Conservation (phyloP, 2,797 vertebrate species). For the Eulemur coronatus region DNA sequence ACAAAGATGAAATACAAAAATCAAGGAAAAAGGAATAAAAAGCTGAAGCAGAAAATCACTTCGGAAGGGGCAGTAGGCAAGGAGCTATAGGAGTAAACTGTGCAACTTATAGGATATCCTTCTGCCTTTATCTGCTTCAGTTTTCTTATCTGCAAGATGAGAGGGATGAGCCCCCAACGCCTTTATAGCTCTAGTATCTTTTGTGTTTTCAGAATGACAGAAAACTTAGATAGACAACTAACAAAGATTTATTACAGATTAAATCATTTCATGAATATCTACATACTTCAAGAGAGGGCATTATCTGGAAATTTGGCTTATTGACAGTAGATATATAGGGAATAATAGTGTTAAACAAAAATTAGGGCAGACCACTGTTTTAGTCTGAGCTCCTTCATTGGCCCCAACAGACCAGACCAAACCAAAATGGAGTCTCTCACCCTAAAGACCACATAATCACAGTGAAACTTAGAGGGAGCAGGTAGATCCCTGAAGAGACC, state of each 20-base stretch:
- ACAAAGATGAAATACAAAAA: not conserved
- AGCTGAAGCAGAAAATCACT: not conserved
- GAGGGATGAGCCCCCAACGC: not conserved
- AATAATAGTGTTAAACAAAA: not conserved
- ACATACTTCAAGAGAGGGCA: not conserved
- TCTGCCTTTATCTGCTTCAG: not conserved
- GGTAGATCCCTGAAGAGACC: not conserved
- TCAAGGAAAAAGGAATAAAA: not conserved
- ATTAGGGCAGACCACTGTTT: not conserved
- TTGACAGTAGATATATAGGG: not conserved
- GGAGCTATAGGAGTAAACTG: not conserved
- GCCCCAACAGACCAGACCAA: not conserved
- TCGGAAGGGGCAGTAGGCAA: not conserved
- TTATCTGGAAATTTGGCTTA: not conserved
- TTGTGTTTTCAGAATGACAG: not conserved
- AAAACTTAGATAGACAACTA: not conserved
- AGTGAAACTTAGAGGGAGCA: not conserved
- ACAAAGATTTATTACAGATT: not conserved
- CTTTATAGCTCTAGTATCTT: not conserved
- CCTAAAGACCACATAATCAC: not conserved
- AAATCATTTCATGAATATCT: not conserved
- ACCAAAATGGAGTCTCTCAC: not conserved
- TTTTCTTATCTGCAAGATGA: not conserved
- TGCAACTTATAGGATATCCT: not conserved
- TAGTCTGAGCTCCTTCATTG: not conserved